phyloP scores from a whole-genome alignment of 2,797 vertebrate species.

The Mastacembelus armatus region DNA sequence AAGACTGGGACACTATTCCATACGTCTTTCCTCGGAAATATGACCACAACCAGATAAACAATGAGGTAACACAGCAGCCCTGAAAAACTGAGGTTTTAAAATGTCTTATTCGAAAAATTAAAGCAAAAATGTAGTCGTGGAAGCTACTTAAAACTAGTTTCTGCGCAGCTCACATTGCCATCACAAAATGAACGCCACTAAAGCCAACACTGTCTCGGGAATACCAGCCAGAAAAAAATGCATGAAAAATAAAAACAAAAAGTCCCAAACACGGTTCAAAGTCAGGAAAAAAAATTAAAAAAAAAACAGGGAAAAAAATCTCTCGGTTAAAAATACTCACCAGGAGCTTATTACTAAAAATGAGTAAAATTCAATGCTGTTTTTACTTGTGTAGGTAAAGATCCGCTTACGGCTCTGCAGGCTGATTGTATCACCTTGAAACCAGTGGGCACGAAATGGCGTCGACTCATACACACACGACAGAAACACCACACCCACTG shows the following conservation, averaged over 20 bases:
- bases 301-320: slow-evolving; percentile 71
- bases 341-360: slow-evolving; percentile 85
- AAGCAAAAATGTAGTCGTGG: slow-evolving; percentile 57
- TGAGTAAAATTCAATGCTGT: slow-evolving; percentile 78
- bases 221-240: slow-evolving; percentile 76
- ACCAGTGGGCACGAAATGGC: slow-evolving; percentile 80
- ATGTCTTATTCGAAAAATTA: slow-evolving; percentile 63
- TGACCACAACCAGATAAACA: slow-evolving; percentile 57
- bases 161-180: slow-evolving; percentile 63
- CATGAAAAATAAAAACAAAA: slow-evolving; percentile 81
- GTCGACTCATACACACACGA: slow-evolving; percentile 43
- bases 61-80: slow-evolving; percentile 47
- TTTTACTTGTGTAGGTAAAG: slow-evolving; percentile 63
- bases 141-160: slow-evolving; percentile 61
- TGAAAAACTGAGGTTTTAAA: slow-evolving; percentile 52
- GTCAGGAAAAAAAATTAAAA: slow-evolving; percentile 74
- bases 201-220: slow-evolving; percentile 74
- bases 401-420: slow-evolving; percentile 60
- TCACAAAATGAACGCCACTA: slow-evolving; percentile 83
- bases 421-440: slow-evolving; percentile 70
- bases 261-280: slow-evolving; percentile 79
- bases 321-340: slow-evolving; percentile 85
- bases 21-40: slow-evolving; percentile 59
- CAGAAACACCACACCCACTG: slow-evolving; percentile 11
- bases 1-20: slow-evolving; percentile 62